Percentiles rank a stretch among this genome's conserved stretches.
These are phyloP conservation scores for Galleria mellonella DNA, from an alignment of 1,140 invertebrate genomes.

Conservation along the genomic window DNA sequence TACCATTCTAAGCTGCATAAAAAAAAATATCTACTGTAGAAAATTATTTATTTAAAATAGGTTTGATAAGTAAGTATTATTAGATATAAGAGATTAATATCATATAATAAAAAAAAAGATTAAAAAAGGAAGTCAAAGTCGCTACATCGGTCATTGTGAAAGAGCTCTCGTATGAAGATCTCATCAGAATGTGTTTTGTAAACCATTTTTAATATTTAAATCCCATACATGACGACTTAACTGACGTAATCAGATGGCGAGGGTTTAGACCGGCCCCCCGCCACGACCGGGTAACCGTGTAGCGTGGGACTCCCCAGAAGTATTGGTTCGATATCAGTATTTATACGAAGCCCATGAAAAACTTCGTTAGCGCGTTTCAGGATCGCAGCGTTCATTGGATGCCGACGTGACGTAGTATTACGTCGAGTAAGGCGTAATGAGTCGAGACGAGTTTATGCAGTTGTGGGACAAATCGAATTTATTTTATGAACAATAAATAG, in stretches of 20 bases:
- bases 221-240: constrained; percentile 40
- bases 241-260: constrained; percentile 43
- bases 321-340: constrained; percentile 9
- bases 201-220: constrained; percentile 30
- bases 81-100: neutral
- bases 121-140: constrained; percentile 50
- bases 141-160: constrained; percentile 49
- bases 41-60: no score
- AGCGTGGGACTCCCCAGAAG: constrained; percentile 35
- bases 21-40: no score
- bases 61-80: no score
- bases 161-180: constrained; percentile 30
- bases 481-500: neutral
- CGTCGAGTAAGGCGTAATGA: neutral
- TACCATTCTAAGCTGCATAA: no score
- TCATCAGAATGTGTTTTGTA: constrained; percentile 36
- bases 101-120: neutral
- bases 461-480: neutral
- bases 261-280: constrained; percentile 35
- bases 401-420: constrained; percentile 11
- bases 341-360: constrained; percentile 18
- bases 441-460: constrained; percentile 1
- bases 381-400: constrained; percentile 21
- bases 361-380: constrained; percentile 34
- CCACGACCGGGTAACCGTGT: constrained; percentile 42